A percentile compares a stretch with the other conserved stretches of the same genome.
Conservation (phyloP, 2,113 vertebrate species). For the Misgurnus anguillicaudatus region DNA sequence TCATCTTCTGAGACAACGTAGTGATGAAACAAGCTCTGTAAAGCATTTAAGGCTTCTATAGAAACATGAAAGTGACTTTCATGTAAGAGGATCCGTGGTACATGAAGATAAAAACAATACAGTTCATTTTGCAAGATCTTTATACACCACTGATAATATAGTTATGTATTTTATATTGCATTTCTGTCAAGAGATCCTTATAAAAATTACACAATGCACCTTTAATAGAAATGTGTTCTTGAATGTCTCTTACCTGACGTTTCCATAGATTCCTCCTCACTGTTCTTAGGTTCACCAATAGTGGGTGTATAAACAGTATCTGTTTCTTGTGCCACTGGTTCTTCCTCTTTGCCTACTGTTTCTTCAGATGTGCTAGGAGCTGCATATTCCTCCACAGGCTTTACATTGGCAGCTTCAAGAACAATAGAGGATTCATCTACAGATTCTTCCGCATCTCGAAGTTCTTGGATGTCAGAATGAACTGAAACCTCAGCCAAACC, state of each 20-base stretch:
- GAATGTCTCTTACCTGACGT: constrained; percentile 58
- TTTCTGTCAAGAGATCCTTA: too few species aligned
- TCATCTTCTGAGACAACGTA: too few species aligned
- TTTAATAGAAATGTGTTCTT: too few species aligned
- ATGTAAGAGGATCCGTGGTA: too few species aligned
- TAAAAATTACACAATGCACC: too few species aligned
- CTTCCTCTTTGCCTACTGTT: constrained; percentile 33
- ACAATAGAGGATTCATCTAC: not conserved
- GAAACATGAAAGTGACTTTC: too few species aligned
- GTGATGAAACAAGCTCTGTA: too few species aligned
- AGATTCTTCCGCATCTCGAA: not conserved
- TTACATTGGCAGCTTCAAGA: constrained; percentile 3
- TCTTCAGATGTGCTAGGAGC: not conserved
- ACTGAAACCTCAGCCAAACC: not conserved
- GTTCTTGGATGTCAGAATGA: not conserved
- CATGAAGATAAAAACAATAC: too few species aligned
- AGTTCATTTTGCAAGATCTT: too few species aligned
- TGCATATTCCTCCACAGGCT: constrained; percentile 23
- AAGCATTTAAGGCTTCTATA: too few species aligned
- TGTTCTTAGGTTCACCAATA: not conserved
- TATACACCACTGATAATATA: too few species aligned
- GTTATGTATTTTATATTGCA: too few species aligned
- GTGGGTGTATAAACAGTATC: constrained; percentile 22
- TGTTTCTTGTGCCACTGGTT: not conserved
- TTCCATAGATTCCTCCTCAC: constrained; percentile 51